Conservation (phyloP, 2,888 invertebrate genomes). For the Timema cristinae region DNA sequence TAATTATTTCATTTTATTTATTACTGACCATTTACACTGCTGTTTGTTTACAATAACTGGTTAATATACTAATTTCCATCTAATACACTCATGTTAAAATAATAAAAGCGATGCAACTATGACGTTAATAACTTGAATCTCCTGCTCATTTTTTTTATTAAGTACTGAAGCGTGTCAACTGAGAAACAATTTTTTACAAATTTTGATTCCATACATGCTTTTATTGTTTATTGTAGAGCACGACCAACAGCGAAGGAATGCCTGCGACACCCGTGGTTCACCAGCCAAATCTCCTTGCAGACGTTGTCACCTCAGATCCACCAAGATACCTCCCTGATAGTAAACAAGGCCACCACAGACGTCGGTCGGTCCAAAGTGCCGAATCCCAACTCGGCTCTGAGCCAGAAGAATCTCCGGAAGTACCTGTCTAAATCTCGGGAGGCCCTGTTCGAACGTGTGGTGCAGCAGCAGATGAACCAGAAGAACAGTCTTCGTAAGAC, state of each 20-base stretch:
- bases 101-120: too few relatives aligned
- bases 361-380: slow-evolving; percentile 38
- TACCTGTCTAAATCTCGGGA: slow-evolving; percentile 52
- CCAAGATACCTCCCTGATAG: slow-evolving; percentile 5
- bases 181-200: too few relatives aligned
- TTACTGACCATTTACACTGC: too few relatives aligned
- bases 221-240: slow-evolving; percentile 44
- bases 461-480: slow-evolving; percentile 41
- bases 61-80: too few relatives aligned
- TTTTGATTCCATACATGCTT: too few relatives aligned
- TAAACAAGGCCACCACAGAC: slow-evolving; percentile 40
- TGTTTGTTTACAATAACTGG: too few relatives aligned
- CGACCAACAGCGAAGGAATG: slow-evolving; percentile 56
- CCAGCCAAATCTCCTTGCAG: slow-evolving; percentile 30
- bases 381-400: neutral
- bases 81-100: too few relatives aligned
- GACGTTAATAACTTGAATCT: too few relatives aligned
- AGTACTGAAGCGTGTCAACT: too few relatives aligned
- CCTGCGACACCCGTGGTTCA: slow-evolving; percentile 56
- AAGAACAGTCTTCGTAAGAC: slow-evolving; percentile 22
- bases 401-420: slow-evolving; percentile 39
- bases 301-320: slow-evolving; percentile 20
- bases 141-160: too few relatives aligned
- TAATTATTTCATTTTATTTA: too few relatives aligned
- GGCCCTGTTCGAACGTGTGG: slow-evolving; percentile 49